These are phyloP conservation scores for Scytalopus superciliaris DNA, from an alignment of 2,113 vertebrate genomes.

Conservation along the genomic window DNA sequence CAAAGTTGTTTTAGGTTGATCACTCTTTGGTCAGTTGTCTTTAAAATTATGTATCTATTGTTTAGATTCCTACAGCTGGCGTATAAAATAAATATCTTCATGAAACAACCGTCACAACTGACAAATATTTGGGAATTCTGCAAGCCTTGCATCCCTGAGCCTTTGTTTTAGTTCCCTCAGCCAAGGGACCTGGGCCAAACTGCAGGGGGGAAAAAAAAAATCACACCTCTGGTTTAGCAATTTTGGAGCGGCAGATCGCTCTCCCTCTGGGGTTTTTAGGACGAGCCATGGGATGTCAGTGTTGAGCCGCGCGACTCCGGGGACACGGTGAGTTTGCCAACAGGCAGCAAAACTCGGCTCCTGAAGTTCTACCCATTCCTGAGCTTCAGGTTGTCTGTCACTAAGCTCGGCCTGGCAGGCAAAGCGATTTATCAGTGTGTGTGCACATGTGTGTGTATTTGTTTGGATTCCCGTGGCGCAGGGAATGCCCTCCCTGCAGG, in stretches of 20 bases:
- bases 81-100: background rate
- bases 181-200: background rate
- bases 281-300: background rate
- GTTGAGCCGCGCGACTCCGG: too few relatives aligned
- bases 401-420: background rate
- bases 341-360: background rate
- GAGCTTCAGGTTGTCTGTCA: background rate
- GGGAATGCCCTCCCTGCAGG: background rate
- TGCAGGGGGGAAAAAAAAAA: background rate
- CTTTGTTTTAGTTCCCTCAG: background rate
- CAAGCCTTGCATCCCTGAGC: background rate
- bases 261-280: background rate
- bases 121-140: background rate
- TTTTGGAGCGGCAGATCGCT: background rate
- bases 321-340: background rate
- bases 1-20: background rate
- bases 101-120: background rate
- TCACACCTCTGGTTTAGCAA: background rate
- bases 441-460: background rate
- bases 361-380: background rate
- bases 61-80: background rate
- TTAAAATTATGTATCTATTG: background rate
- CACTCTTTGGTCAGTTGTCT: background rate
- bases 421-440: background rate
- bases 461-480: background rate